A percentile compares a stretch with the other conserved stretches of the same genome.
Conservation (phyloP, 2,113 vertebrate genomes). For the Chrysemys picta region DNA sequence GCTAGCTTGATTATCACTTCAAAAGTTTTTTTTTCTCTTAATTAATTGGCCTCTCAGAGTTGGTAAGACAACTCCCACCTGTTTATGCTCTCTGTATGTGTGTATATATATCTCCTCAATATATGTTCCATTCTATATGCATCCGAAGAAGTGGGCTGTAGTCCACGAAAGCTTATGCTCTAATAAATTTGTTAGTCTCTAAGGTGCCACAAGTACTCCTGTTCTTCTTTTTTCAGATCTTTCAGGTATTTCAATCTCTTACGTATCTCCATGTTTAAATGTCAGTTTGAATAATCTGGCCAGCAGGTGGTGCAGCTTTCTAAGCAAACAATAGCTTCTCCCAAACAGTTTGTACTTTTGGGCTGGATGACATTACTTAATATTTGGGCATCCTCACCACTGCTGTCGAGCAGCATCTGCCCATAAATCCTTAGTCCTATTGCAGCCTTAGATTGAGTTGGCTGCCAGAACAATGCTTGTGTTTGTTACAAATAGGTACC, state of each 20-base stretch:
- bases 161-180: no score
- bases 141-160: no score
- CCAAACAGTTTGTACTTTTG: fast-evolving
- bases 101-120: no score
- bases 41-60: no score
- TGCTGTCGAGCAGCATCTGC: background rate
- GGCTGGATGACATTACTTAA: fast-evolving
- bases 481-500: conserved; percentile 79
- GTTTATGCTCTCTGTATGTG: no score
- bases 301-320: conserved; percentile 66
- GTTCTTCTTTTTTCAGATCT: no score
- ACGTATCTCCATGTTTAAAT: background rate
- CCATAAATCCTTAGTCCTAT: fast-evolving
- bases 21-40: no score
- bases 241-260: background rate
- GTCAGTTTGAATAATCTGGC: fast-evolving
- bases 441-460: background rate
- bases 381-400: fast-evolving
- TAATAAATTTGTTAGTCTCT: no score
- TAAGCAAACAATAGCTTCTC: background rate
- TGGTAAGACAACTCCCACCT: no score
- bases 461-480: background rate
- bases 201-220: no score
- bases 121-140: no score
- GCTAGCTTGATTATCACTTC: no score